Conservation (phyloP, 1,140 invertebrate genomes). For the Battus philenor region DNA sequence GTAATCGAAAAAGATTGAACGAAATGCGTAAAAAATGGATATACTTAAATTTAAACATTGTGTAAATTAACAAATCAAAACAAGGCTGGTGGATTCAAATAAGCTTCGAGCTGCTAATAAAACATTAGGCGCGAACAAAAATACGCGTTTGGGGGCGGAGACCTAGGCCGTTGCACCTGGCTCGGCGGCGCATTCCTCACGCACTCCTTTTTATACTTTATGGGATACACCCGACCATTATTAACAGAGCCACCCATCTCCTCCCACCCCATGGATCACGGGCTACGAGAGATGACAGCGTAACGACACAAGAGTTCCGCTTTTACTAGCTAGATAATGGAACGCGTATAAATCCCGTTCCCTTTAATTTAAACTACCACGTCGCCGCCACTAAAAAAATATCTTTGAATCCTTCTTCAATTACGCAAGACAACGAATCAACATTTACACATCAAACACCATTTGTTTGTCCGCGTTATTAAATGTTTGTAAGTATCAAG, state of each 20-base stretch:
- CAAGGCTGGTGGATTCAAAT: too few relatives aligned
- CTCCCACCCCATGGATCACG: slow-evolving; percentile 12
- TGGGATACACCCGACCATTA: slow-evolving; percentile 34
- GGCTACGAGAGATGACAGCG: slow-evolving; percentile 20
- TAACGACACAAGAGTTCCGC: slow-evolving; percentile 17
- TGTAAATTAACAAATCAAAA: too few relatives aligned
- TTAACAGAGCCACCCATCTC: slow-evolving; percentile 24
- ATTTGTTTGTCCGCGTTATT: slow-evolving; percentile 29
- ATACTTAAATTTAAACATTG: too few relatives aligned
- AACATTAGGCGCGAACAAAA: slow-evolving; percentile 48
- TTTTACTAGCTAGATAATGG: slow-evolving; percentile 27
- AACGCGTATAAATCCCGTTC: slow-evolving; percentile 32
- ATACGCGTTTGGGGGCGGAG: slow-evolving; percentile 40
- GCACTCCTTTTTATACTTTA: slow-evolving; percentile 60
- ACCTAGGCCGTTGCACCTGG: slow-evolving; percentile 59
- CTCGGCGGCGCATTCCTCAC: slow-evolving; percentile 56
- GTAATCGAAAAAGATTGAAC: too few relatives aligned
- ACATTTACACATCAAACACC: slow-evolving; percentile 39
- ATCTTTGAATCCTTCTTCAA: too few relatives aligned
- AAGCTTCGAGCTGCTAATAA: neutral
- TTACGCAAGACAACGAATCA: slow-evolving; percentile 21
- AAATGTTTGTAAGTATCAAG: slow-evolving; percentile 24
- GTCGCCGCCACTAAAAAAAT: slow-evolving; percentile 34
- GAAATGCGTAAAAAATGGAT: too few relatives aligned
- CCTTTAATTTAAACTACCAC: slow-evolving; percentile 35